Evolutionary conservation across 2,888 invertebrate species (phyloP), one percentile per base, ranked within the genome.

Genomic region (Tolmerus cingulatus): DNA sequence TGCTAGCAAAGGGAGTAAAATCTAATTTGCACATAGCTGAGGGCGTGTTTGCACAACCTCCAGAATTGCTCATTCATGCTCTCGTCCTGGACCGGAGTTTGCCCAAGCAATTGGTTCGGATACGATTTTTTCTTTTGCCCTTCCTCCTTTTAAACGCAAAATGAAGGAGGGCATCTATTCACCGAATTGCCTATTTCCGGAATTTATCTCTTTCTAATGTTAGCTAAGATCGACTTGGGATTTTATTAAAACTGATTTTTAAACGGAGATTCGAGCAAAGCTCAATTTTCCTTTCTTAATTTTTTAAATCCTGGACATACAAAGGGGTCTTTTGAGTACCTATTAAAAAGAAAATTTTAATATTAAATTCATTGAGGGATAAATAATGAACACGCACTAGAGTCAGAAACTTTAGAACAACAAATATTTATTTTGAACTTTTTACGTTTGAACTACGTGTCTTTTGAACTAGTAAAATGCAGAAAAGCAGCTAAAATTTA

Each of bases 41-140:
- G 34, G 51, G 51, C 30, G 81, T 81, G 40, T 81, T 81, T 81
- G 51, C n/a, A 81, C 27, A 81, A 81, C 30, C n/a, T 79, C 55
- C 30, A 55, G 81, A 81, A 79, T 79, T 55, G 81, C 81, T 55
- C 30, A 55, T 81, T 81, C 37, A 81, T 34, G 81, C 43, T 19
- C 14, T 78, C 43, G 16, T 51, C 55, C 55, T 27, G 46, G 5
- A 12, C 30, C 30, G n/a, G 27, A 46, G 46, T 79, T 79, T 79
- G 14, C 43, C 19, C 43, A 79, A 46, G 79, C 79, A 79, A 46
- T 79, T 79, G 43, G 9, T 23, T 40, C 12, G 40, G n/a, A 9
- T 43, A 19, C 23, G 43, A 46, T 79, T 46, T 37, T 79, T 43
- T 27, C 14, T 27, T 27, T 16, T n/a, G 27, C 9, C 46, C 43